phyloP scores from a whole-genome alignment of 2,797 vertebrate genomes.

The Lepus oiostolus region DNA sequence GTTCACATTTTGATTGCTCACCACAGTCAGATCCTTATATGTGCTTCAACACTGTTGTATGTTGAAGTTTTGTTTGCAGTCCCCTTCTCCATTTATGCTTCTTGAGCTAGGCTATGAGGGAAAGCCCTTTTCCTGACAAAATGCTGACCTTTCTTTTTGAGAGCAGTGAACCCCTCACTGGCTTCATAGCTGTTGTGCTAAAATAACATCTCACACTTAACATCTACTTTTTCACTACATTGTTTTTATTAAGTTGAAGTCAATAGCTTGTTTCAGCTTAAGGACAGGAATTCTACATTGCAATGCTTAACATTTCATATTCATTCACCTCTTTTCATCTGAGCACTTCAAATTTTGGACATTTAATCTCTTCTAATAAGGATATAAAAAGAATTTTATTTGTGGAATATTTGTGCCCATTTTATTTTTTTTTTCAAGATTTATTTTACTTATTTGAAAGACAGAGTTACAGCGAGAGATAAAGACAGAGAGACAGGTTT shows the following conservation, averaged over 20 bases:
- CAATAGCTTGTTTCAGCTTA: not conserved
- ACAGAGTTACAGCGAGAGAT: too few species aligned
- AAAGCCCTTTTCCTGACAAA: not conserved
- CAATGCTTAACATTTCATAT: not conserved
- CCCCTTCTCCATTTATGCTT: not conserved
- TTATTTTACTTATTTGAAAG: too few species aligned
- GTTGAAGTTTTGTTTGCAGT: not conserved
- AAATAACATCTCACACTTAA: not conserved
- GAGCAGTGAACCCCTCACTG: not conserved
- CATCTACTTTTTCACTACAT: not conserved
- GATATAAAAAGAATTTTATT: not conserved
- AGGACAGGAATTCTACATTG: not conserved
- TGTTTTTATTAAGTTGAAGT: not conserved
- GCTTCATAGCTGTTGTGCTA: not conserved
- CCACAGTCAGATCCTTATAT: not conserved
- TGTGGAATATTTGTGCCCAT: not conserved
- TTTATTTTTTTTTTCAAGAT: too few species aligned
- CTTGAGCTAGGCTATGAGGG: accelerated
- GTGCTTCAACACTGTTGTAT: not conserved
- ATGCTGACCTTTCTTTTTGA: not conserved
- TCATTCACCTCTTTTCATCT: not conserved
- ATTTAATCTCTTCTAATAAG: not conserved
- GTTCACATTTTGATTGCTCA: not conserved
- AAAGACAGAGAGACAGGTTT: too few species aligned
- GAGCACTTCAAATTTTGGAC: not conserved